Percentiles rank a stretch among this genome's conserved stretches.
phyloP scores from a whole-genome alignment of 2,888 invertebrate species.

The Geophilus truncorum region DNA sequence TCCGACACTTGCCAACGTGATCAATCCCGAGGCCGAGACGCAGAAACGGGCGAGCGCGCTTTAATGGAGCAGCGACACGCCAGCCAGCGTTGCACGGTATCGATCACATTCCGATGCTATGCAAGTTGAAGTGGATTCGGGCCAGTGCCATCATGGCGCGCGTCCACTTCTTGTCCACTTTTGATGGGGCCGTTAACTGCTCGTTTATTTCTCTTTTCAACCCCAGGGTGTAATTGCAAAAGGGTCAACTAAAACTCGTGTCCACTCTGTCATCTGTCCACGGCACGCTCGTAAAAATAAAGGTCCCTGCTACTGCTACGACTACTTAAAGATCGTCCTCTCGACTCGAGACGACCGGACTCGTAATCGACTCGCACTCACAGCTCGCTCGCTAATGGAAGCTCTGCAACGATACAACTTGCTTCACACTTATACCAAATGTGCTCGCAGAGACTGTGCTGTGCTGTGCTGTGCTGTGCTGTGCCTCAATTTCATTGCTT shows the following conservation, averaged over 20 bases:
- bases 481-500: background rate
- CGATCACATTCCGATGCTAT: background rate
- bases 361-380: background rate
- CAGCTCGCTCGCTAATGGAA: background rate
- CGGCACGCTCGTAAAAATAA: constrained; percentile 11
- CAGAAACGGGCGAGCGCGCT: background rate
- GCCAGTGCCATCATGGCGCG: background rate
- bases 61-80: background rate
- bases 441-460: background rate
- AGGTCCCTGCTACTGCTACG: background rate
- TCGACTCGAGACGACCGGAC: background rate
- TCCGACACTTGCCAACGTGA: background rate
- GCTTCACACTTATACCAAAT: background rate
- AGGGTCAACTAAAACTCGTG: constrained; percentile 5
- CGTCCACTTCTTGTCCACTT: constrained; percentile 16
- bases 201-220: constrained; percentile 15
- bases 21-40: background rate
- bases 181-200: constrained; percentile 12
- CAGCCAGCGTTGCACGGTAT: background rate
- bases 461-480: too few species aligned
- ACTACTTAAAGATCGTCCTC: constrained; percentile 11
- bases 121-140: constrained; percentile 16
- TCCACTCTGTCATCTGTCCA: constrained; percentile 11
- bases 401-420: background rate
- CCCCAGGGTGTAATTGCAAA: constrained; percentile 20